Percentiles rank a stretch among this genome's conserved stretches.
phyloP scores from a whole-genome alignment of 2,888 invertebrate species.

The Yponomeuta sedellus region DNA sequence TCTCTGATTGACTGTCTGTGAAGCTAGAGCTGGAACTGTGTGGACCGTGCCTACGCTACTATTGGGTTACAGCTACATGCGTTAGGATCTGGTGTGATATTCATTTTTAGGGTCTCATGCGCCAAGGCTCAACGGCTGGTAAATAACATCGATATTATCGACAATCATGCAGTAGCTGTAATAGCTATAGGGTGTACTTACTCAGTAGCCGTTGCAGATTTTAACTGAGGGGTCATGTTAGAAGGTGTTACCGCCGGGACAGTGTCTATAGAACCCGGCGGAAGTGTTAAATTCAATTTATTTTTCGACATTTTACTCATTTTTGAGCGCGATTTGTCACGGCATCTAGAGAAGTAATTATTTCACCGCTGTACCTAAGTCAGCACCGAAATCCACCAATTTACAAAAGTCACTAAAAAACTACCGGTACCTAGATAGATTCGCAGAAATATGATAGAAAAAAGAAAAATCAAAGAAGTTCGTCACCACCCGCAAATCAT shows the following conservation, averaged over 20 bases:
- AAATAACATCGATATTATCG: background rate
- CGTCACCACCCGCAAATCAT: background rate
- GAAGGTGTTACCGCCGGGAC: conserved; percentile 78
- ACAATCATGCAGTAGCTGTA: background rate
- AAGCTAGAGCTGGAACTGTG: too few species aligned
- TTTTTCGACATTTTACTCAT: conserved; percentile 91
- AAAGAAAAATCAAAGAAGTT: background rate
- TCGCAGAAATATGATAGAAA: background rate
- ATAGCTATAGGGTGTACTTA: conserved; percentile 53
- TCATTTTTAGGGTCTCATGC: background rate
- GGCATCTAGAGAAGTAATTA: conserved; percentile 29
- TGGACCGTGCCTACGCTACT: too few species aligned
- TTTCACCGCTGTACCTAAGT: background rate
- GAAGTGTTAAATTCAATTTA: conserved; percentile 92
- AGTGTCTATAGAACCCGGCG: conserved; percentile 91
- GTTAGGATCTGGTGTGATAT: too few species aligned
- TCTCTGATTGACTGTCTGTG: too few species aligned
- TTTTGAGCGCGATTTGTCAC: conserved; percentile 36
- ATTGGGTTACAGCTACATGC: too few species aligned
- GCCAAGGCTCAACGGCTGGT: background rate
- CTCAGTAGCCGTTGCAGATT: conserved; percentile 75
- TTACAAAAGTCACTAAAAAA: background rate
- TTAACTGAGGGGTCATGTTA: conserved; percentile 74
- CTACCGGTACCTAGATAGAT: background rate
- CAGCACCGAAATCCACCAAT: background rate